These are phyloP conservation scores for Andrena trimmerana DNA, from an alignment of 2,888 invertebrate species.

Conservation along the genomic window DNA sequence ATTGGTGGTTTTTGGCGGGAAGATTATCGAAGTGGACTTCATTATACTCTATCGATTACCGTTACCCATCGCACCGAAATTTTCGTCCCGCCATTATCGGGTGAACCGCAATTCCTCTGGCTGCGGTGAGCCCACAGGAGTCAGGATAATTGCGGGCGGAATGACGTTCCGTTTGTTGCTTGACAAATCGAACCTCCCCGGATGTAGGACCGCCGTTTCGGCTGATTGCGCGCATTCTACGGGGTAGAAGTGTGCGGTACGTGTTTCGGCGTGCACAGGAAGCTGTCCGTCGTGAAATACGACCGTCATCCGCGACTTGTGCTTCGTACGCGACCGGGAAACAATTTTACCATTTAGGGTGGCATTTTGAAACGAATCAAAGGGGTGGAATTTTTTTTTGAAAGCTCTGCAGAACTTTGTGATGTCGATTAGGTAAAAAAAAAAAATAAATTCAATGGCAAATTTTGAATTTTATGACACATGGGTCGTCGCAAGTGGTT, in stretches of 20 bases:
- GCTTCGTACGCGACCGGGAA: too few relatives aligned
- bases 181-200: neutral
- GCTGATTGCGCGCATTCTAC: constrained; percentile 8
- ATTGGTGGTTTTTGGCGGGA: neutral
- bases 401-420: too few relatives aligned
- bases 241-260: neutral
- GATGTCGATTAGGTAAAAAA: too few relatives aligned
- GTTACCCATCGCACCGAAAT: constrained; percentile 18
- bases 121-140: neutral
- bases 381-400: too few relatives aligned
- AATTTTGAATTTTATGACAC: too few relatives aligned
- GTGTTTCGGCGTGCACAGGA: too few relatives aligned
- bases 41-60: constrained; percentile 36
- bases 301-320: too few relatives aligned
- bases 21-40: constrained; percentile 16
- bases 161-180: constrained; percentile 11
- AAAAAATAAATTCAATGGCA: too few relatives aligned
- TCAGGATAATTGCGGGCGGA: constrained; percentile 13
- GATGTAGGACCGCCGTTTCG: constrained; percentile 3
- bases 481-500: too few relatives aligned
- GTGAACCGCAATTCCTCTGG: constrained; percentile 12
- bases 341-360: too few relatives aligned
- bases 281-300: too few relatives aligned
- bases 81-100: constrained; percentile 31
- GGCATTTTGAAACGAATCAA: too few relatives aligned